Percentiles rank a stretch among this genome's conserved stretches.
Conservation (phyloP, 1,140 invertebrate genomes). For the roundworm (Caenorhabditis elegans) region DNA sequence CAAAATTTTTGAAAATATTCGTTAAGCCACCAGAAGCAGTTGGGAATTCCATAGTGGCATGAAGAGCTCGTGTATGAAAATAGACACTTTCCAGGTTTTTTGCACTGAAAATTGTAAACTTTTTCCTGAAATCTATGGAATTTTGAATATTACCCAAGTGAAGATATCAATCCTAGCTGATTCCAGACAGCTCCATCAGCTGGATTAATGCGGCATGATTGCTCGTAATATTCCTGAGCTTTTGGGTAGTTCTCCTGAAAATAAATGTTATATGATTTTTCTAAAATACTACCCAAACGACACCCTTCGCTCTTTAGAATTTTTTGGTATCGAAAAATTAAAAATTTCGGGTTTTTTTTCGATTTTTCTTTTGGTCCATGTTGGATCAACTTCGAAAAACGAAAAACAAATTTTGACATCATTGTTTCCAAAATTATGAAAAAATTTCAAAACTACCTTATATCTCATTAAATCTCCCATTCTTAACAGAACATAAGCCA, state of each 20-base stretch:
- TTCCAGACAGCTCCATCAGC: slow-evolving; percentile 35
- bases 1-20: slow-evolving; percentile 16
- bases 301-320: no score
- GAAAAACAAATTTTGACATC: no score
- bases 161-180: slow-evolving; percentile 33
- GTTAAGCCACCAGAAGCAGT: not conserved
- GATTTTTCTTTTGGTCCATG: no score
- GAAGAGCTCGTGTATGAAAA: slow-evolving; percentile 25
- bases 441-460: not conserved
- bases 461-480: slow-evolving; percentile 40
- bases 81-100: slow-evolving; percentile 7
- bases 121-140: not conserved
- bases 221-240: not conserved
- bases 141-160: not conserved
- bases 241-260: not conserved
- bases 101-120: not conserved
- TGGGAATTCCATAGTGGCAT: not conserved
- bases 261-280: not conserved
- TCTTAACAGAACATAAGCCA: slow-evolving; percentile 22
- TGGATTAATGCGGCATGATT: slow-evolving; percentile 1
- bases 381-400: no score
- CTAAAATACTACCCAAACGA: no score
- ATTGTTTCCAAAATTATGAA: no score
- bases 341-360: no score
- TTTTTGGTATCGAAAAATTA: no score